These are phyloP conservation scores for Clarias platycephalus DNA, from an alignment of 2,797 vertebrate species.

Conservation along the genomic window DNA sequence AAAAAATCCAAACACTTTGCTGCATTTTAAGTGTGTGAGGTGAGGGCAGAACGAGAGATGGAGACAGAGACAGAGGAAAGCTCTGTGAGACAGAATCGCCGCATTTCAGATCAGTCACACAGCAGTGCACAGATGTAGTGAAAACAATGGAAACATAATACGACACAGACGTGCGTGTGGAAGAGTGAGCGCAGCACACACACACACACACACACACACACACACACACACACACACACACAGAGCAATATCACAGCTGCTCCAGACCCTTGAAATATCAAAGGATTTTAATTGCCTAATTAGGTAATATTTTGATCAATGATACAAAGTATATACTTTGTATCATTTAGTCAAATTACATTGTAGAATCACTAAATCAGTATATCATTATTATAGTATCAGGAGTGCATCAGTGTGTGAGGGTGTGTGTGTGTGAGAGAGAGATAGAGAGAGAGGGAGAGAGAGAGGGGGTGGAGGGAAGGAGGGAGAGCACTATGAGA, in stretches of 20 bases:
- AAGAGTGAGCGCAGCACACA: background rate
- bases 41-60: slow-evolving; percentile 39
- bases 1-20: background rate
- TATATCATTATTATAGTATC: slow-evolving; percentile 55
- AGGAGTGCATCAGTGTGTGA: slow-evolving; percentile 67
- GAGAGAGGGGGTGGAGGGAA: slow-evolving; percentile 10
- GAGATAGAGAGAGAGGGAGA: background rate
- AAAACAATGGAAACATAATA: slow-evolving; percentile 61
- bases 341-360: background rate
- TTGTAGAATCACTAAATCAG: slow-evolving; percentile 7
- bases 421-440: slow-evolving; percentile 25
- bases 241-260: background rate
- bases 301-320: background rate
- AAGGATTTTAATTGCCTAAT: background rate
- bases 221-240: background rate
- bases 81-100: slow-evolving; percentile 63
- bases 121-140: slow-evolving; percentile 71
- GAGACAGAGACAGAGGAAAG: slow-evolving; percentile 63
- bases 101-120: slow-evolving; percentile 74
- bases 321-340: background rate
- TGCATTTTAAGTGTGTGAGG: slow-evolving; percentile 33
- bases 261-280: slow-evolving; percentile 23
- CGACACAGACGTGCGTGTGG: background rate
- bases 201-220: slow-evolving; percentile 37
- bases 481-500: slow-evolving; percentile 59